Conservation (phyloP, 2,888 invertebrate species). For the Latheticus oryzae region DNA sequence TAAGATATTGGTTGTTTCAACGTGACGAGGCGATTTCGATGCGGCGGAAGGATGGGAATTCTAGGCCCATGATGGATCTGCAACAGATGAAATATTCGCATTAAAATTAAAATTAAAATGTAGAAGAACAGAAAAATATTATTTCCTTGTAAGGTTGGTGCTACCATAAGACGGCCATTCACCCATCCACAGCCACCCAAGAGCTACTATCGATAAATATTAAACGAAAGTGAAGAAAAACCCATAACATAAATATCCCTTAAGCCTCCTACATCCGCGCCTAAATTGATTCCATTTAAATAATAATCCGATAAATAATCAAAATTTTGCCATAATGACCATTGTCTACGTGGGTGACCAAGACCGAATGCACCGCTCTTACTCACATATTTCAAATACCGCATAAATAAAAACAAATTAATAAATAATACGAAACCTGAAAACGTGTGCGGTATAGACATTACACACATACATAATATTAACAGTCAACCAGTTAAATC, state of each 20-base stretch:
- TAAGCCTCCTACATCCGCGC: conserved; percentile 3
- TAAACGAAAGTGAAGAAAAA: conserved; percentile 18
- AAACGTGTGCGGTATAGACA: conserved; percentile 58
- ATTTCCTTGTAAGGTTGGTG: no score
- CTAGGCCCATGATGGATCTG: conserved; percentile 55
- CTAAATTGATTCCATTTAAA: conserved; percentile 30
- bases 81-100: no score
- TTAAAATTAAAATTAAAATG: no score
- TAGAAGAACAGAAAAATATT: no score
- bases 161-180: no score
- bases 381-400: conserved; percentile 57
- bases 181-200: no score
- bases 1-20: conserved; percentile 55
- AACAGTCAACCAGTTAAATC: conserved; percentile 41
- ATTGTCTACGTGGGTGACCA: conserved; percentile 55
- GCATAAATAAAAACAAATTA: conserved; percentile 57
- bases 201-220: conserved; percentile 9
- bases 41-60: conserved; percentile 50
- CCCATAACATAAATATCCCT: conserved; percentile 13
- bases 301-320: conserved; percentile 36
- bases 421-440: conserved; percentile 56
- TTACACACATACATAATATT: conserved; percentile 51
- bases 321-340: conserved; percentile 37
- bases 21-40: conserved; percentile 43
- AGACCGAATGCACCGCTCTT: conserved; percentile 44